phyloP scores from a whole-genome alignment of 1,140 invertebrate genomes.

The Drosophila ogumai region DNA sequence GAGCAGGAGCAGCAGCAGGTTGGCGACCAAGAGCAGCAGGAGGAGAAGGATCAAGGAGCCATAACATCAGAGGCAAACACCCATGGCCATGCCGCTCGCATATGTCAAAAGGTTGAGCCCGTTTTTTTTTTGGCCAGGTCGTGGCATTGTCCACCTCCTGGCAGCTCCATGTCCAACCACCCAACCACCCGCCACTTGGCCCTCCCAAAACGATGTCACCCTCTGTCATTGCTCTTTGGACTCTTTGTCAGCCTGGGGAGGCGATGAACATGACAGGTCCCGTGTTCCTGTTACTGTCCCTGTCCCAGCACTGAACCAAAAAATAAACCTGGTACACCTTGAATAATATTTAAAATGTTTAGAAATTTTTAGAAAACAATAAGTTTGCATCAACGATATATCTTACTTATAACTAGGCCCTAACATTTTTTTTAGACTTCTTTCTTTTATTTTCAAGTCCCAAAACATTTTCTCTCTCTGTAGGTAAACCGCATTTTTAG shows the following conservation, averaged over 20 bases:
- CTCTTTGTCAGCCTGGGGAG: slow-evolving; percentile 11
- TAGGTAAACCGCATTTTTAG: slow-evolving; percentile 4
- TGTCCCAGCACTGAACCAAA: slow-evolving; percentile 6
- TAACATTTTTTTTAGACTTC: too few species aligned
- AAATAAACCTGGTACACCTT: neutral
- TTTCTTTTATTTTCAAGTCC: neutral
- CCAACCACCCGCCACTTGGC: slow-evolving; percentile 10
- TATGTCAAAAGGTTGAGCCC: slow-evolving; percentile 43
- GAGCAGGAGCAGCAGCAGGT: neutral
- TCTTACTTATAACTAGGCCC: fast-evolving
- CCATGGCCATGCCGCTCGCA: slow-evolving; percentile 7
- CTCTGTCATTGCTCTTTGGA: slow-evolving; percentile 28
- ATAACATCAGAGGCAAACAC: slow-evolving; percentile 6
- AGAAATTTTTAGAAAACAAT: neutral
- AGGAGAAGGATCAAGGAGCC: neutral
- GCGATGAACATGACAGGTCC: slow-evolving; percentile 44
- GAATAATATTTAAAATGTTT: neutral
- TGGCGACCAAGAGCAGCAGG: neutral
- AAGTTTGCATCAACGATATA: neutral
- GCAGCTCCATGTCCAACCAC: neutral
- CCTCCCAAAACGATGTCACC: slow-evolving; percentile 46
- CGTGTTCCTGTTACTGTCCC: slow-evolving; percentile 21
- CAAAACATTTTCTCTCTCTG: neutral
- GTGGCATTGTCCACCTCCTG: slow-evolving; percentile 44
- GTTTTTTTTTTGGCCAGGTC: slow-evolving; percentile 33